phyloP scores from a whole-genome alignment of 2,888 invertebrate species.

The Philopedon plagiatum region DNA sequence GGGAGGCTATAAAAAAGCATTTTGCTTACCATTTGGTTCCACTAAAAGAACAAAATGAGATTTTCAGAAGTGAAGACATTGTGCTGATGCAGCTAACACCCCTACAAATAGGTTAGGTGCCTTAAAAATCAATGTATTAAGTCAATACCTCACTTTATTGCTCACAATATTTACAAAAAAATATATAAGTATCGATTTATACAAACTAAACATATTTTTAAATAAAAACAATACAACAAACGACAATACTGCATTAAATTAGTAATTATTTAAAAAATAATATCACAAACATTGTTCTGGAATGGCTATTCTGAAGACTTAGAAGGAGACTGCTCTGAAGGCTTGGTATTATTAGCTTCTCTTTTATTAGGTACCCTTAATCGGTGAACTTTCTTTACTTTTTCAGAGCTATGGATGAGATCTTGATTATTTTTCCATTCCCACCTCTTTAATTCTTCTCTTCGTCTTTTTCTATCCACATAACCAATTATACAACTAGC shows the following conservation, averaged over 20 bases:
- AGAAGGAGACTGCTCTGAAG: constrained; percentile 34
- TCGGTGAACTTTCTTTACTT: constrained; percentile 77
- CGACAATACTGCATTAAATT: constrained; percentile 16
- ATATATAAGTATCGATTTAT: constrained; percentile 4
- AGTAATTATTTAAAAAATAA: constrained; percentile 38
- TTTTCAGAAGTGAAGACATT: constrained; percentile 74
- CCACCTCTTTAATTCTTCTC: constrained; percentile 79
- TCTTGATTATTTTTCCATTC: constrained; percentile 81
- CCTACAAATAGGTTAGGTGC: background rate
- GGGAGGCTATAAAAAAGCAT: constrained; percentile 54
- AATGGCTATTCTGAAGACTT: constrained; percentile 41
- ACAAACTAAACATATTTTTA: constrained; percentile 13
- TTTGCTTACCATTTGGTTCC: constrained; percentile 71
- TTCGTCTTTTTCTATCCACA: constrained; percentile 83
- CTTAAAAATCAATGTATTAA: background rate
- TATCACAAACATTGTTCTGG: constrained; percentile 37
- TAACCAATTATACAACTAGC: constrained; percentile 90
- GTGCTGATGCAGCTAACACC: constrained; percentile 25
- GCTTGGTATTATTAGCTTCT: constrained; percentile 7
- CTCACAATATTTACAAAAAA: constrained; percentile 19
- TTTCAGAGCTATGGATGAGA: constrained; percentile 82
- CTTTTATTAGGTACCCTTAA: constrained; percentile 69
- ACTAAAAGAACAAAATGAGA: constrained; percentile 73
- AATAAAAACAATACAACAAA: constrained; percentile 20
- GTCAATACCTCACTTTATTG: constrained; percentile 15